Evolutionary conservation across 2,888 invertebrate species (phyloP), one percentile per base, ranked within the genome.

Genomic region (Falcaria lacertinaria): DNA sequence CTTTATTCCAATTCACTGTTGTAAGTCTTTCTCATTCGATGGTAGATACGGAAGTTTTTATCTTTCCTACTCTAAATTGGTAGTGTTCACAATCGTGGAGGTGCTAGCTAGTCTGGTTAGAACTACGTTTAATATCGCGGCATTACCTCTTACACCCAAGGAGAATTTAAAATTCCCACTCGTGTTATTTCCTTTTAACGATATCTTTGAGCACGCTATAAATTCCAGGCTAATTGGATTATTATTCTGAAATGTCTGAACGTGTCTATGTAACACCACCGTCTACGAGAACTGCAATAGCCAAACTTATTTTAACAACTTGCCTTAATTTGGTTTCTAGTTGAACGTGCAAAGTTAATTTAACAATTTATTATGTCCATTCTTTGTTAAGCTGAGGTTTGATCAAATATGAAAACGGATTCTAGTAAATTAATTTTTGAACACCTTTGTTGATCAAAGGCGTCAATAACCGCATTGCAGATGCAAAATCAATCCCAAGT

Each of bases 181-280:
- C 57, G 55, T 60, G 63, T 66, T 68, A 69, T 57, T 59, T 60
- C 58, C 47, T 43, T 44, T 45, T 46, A 64, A 63, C 64, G 61
- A 55, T 58, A 51, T 55, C 58, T 61, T 60, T 43, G 52, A 61
- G 66, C 53, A 60, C 62, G 66, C 60, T 65, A 74, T 69, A 72
- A 74, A 74, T 77, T 77, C 64, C 57, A 45, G 50, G 60, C 70
- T 79, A 80, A 80, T 80, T 75, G 73, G 66, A 76, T 77, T 77
- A 79, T 79, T 74, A 76, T 74, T 68, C 75, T 52, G 64, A 54
- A 62, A 63, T 50, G 41, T 45, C 42, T n/a, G 48, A 50, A 59
- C 57, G 59, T 60, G 63, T 69, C 57, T 63, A 49, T 58, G 43
- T 48, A 37, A 45, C 38, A 39, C 50, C 44, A 54, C 54, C 48